phyloP scores from a whole-genome alignment of 2,113 vertebrate genomes.

The Hydrolagus affinis region DNA sequence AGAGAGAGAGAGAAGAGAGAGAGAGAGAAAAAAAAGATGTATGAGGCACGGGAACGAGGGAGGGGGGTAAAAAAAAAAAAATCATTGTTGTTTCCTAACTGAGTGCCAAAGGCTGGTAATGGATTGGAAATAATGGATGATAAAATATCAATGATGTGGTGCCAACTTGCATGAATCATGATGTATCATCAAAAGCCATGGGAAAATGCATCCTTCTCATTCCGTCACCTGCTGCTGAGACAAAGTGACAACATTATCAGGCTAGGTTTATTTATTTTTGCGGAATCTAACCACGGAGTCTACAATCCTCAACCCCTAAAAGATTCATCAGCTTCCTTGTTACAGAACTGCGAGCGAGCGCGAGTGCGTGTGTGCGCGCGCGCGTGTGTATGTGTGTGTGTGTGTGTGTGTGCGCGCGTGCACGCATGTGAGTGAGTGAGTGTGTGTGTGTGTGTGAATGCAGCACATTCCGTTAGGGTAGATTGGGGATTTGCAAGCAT shows the following conservation, averaged over 20 bases:
- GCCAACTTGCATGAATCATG: conserved; percentile 31
- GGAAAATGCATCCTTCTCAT: conserved; percentile 12
- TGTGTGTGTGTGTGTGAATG: background rate
- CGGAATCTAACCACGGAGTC: conserved; percentile 7
- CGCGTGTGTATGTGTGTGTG: no score
- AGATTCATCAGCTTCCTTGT: conserved; percentile 28
- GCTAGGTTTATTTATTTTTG: conserved; percentile 8
- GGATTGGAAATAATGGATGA: conserved; percentile 33
- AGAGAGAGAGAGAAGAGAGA: background rate
- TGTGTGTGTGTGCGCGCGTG: background rate
- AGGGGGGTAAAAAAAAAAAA: background rate
- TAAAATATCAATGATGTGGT: conserved; percentile 28
- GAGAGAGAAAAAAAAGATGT: background rate
- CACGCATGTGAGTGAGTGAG: no score
- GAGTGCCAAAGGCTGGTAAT: conserved; percentile 30
- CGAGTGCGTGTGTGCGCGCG: background rate
- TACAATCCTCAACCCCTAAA: conserved; percentile 6
- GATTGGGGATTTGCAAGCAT: conserved; percentile 26
- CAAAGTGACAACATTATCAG: conserved; percentile 25
- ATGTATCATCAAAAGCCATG: conserved; percentile 7
- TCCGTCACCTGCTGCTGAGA: conserved; percentile 20
- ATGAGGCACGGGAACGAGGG: background rate
- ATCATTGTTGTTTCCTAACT: conserved; percentile 19
- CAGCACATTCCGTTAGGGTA: conserved; percentile 15
- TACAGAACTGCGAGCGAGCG: background rate